Base-by-base conservation (phyloP, 1,140 invertebrate species). In the Andrena cerasifolii region DNA sequence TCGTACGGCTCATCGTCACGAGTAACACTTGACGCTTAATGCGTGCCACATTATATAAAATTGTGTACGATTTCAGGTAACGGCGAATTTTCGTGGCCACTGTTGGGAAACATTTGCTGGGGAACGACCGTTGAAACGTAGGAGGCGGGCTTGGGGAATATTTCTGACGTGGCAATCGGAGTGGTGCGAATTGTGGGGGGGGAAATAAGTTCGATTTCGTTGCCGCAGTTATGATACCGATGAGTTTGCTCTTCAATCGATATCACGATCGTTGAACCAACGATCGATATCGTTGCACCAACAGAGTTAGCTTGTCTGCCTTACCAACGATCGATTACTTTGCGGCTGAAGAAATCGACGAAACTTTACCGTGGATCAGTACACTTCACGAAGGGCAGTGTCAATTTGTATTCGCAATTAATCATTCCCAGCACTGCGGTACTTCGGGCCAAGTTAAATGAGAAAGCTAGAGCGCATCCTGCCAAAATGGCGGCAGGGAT, bases 271-370 rank as follows among this genome's bases (percentile, higher is more conserved):
- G 0, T 24, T n/a, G 28, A 33, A 80, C 58, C 53, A 59, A 40
- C 66, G 58, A 86, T 86, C 70, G 54, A 80, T 87, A 76, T 26
- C 33, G 1, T 21, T 40, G 12, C 24, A 74, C 28, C n/a, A n/a
- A 45, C 14, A 12, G 62, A 68, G 53, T 33, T n/a, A 54, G 28
- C 28, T 7, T 53, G 10, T 47, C 78, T 83, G 47, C 53, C 63
- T 86, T 87, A 86, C 70, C 82, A 47, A 81, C 79, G 6, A 81
- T 56, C 61, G 76, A 73, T 71, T 18, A 43, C 18, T 21, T 14
- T 40, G n/a, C 31, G 1, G 4, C 26, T 6, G 31, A 4, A 16
- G 3, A 47, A 43, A 36, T 58, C 36, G 0, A 31, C 3, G 36
- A 26, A 51, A 45, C n/a, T 49, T 45, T 21, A 67, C 36, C 51